Evolutionary conservation across 2,888 invertebrate genomes (phyloP).

Genomic region (Dryadula phaetusa): DNA sequence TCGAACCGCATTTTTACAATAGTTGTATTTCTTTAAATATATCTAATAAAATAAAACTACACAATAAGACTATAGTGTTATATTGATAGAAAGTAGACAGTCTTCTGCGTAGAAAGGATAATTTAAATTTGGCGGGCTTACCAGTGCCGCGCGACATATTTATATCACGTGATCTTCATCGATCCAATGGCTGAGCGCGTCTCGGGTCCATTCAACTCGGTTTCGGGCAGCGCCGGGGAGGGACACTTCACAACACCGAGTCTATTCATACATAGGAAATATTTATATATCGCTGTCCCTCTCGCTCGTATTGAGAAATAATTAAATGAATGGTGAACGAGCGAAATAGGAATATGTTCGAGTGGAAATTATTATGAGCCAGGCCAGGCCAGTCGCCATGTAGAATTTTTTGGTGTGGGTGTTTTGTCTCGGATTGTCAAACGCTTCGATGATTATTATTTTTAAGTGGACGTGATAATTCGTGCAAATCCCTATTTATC

Average conservation of each 20-base stretch:
- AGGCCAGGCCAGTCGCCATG: conserved; percentile 79
- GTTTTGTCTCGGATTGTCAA: conserved; percentile 80
- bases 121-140: conserved; percentile 58
- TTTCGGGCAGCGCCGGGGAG: conserved; percentile 68
- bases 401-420: conserved; percentile 84
- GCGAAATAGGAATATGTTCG: conserved; percentile 79
- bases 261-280: conserved; percentile 82
- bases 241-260: conserved; percentile 80
- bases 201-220: conserved; percentile 85
- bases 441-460: conserved; percentile 81
- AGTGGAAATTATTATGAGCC: conserved; percentile 82
- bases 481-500: conserved; percentile 68
- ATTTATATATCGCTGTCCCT: conserved; percentile 76
- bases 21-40: neutral
- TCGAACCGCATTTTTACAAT: neutral
- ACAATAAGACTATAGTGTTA: neutral
- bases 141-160: conserved; percentile 63
- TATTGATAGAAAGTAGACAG: neutral
- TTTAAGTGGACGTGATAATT: conserved; percentile 77
- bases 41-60: neutral
- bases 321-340: conserved; percentile 81
- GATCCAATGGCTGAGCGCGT: conserved; percentile 84
- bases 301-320: conserved; percentile 77
- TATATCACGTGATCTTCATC: conserved; percentile 81
- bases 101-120: neutral